A percentile compares a stretch with the other conserved stretches of the same genome.
These are phyloP conservation scores for Bellardia bayeri DNA, from an alignment of 2,888 invertebrate genomes.

Conservation along the genomic window DNA sequence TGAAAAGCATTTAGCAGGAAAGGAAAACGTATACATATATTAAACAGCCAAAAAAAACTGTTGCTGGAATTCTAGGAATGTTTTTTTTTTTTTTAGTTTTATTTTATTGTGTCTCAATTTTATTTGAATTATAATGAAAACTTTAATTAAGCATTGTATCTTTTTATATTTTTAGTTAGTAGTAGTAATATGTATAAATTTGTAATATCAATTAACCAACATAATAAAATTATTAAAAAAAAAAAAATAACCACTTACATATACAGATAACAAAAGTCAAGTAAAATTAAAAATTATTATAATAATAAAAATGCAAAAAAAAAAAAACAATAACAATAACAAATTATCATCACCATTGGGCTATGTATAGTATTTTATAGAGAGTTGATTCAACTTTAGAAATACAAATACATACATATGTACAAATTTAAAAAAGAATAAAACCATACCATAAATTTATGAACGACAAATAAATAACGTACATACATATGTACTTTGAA, in stretches of 20 bases:
- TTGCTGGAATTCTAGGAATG: too few species aligned
- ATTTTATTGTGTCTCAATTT: too few species aligned
- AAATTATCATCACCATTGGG: constrained; percentile 30
- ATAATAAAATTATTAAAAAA: not conserved
- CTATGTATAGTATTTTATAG: constrained; percentile 30
- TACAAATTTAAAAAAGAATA: constrained; percentile 2
- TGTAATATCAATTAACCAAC: too few species aligned
- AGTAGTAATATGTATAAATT: too few species aligned
- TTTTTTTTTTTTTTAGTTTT: too few species aligned
- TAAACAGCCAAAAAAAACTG: not conserved
- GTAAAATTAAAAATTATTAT: not conserved
- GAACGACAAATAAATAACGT: constrained; percentile 26
- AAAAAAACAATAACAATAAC: constrained; percentile 17
- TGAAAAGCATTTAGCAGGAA: not conserved
- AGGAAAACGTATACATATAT: not conserved
- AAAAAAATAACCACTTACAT: not conserved
- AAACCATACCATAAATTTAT: constrained; percentile 21
- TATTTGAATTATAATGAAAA: too few species aligned
- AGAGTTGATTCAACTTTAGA: constrained; percentile 56
- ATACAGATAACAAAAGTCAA: constrained; percentile 10
- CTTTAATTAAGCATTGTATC: not conserved
- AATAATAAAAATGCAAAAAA: constrained; percentile 11
- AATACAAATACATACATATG: constrained; percentile 6
- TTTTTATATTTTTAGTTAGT: not conserved
- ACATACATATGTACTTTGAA: not conserved